Conservation (phyloP, 2,888 invertebrate genomes). For the Diplolepis rosae region DNA sequence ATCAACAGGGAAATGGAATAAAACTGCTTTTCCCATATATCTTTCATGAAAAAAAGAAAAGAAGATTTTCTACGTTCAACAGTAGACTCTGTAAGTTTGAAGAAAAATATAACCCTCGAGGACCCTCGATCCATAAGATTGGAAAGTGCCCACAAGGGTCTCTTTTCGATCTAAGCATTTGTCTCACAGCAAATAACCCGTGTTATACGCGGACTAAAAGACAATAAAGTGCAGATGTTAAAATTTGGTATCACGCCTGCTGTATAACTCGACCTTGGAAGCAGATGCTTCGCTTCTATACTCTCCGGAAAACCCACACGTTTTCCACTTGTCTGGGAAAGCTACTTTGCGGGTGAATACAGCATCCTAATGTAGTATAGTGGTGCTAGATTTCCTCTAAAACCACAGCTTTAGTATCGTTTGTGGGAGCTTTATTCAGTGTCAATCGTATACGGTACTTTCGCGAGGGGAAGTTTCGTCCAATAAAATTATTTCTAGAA, state of each 20-base stretch:
- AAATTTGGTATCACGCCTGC: constrained; percentile 48
- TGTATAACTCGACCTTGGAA: constrained; percentile 28
- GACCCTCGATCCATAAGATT: constrained; percentile 39
- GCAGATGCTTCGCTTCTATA: constrained; percentile 50
- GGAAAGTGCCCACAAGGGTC: constrained; percentile 30
- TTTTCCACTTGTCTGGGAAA: constrained; percentile 55
- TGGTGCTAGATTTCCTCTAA: background rate
- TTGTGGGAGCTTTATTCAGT: background rate
- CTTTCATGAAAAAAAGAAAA: background rate
- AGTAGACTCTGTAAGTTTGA: background rate
- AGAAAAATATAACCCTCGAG: constrained; percentile 37
- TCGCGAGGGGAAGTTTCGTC: too few relatives aligned
- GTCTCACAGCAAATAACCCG: constrained; percentile 65
- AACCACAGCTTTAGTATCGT: background rate
- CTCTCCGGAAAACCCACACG: constrained; percentile 40
- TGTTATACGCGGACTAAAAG: constrained; percentile 62
- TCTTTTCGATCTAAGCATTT: constrained; percentile 58
- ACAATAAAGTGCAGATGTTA: constrained; percentile 66
- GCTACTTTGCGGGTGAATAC: constrained; percentile 16
- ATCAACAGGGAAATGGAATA: background rate
- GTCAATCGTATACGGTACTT: background rate
- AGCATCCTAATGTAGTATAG: background rate
- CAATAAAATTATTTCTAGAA: too few relatives aligned
- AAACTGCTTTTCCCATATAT: background rate
- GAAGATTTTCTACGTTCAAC: constrained; percentile 3